Percentiles rank a stretch among this genome's conserved stretches.
Conservation (phyloP, 2,113 vertebrate genomes). For the Phodopus roborovskii region DNA sequence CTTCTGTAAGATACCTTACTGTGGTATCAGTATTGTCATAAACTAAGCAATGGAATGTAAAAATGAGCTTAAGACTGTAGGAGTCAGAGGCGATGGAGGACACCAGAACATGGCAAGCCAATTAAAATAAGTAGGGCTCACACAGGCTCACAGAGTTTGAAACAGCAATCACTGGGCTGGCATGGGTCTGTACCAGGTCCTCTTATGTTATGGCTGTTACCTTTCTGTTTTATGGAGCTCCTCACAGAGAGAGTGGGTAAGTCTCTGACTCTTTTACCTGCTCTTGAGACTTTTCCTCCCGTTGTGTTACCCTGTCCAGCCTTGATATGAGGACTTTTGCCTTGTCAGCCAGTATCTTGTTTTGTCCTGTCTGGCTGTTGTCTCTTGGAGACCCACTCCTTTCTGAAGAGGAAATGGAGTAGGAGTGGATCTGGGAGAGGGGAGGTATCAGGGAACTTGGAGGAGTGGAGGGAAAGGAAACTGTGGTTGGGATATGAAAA, state of each 20-base stretch:
- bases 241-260: background rate
- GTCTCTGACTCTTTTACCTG: background rate
- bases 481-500: background rate
- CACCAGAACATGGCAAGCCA: background rate
- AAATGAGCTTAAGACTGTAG: background rate
- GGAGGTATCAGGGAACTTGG: background rate
- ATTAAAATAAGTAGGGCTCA: background rate
- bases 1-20: background rate
- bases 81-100: background rate
- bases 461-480: background rate
- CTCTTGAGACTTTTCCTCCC: background rate
- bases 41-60: slow-evolving; percentile 1
- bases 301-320: background rate
- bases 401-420: background rate
- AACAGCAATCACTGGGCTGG: background rate
- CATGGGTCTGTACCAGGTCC: background rate
- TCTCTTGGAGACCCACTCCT: background rate
- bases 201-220: background rate
- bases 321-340: background rate
- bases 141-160: background rate
- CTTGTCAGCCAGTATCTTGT: background rate
- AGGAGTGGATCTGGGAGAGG: background rate
- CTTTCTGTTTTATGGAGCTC: background rate
- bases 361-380: background rate
- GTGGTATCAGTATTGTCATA: background rate